Conservation (phyloP, 2,888 invertebrate species). For the Tetheella fluctuosa region DNA sequence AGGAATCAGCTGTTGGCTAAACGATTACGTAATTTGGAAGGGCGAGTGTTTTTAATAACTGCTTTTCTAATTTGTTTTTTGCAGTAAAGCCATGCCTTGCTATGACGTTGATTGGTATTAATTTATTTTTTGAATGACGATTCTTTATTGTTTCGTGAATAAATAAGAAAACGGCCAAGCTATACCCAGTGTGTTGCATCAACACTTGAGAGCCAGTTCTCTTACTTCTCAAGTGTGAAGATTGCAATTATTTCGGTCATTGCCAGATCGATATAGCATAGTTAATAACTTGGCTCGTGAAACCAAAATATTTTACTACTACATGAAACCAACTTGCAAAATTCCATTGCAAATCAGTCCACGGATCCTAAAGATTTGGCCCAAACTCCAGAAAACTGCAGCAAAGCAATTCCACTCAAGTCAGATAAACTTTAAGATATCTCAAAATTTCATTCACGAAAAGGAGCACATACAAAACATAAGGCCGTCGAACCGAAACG, state of each 20-base stretch:
- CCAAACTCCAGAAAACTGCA: neutral
- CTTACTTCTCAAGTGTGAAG: no score
- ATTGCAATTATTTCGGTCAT: no score
- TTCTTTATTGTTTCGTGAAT: neutral
- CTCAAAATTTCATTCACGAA: constrained; percentile 2
- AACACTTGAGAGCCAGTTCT: neutral
- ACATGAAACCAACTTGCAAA: no score
- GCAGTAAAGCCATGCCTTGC: constrained; percentile 21
- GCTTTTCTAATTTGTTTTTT: constrained; percentile 28
- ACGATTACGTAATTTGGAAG: constrained; percentile 29
- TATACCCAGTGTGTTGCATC: neutral
- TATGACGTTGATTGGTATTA: constrained; percentile 12
- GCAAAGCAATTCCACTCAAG: neutral
- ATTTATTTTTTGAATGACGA: neutral
- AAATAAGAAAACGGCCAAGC: neutral
- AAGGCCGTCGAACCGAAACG: constrained; percentile 25
- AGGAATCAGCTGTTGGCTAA: constrained; percentile 43
- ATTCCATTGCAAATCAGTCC: neutral
- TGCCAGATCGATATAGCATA: no score
- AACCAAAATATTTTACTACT: neutral
- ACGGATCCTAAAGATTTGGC: neutral
- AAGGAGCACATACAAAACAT: constrained; percentile 29
- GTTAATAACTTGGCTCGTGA: no score
- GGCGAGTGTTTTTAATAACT: constrained; percentile 37
- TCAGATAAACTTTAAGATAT: constrained; percentile 3